phyloP scores from a whole-genome alignment of 1,140 invertebrate genomes.

The Hycleus phaleratus region DNA sequence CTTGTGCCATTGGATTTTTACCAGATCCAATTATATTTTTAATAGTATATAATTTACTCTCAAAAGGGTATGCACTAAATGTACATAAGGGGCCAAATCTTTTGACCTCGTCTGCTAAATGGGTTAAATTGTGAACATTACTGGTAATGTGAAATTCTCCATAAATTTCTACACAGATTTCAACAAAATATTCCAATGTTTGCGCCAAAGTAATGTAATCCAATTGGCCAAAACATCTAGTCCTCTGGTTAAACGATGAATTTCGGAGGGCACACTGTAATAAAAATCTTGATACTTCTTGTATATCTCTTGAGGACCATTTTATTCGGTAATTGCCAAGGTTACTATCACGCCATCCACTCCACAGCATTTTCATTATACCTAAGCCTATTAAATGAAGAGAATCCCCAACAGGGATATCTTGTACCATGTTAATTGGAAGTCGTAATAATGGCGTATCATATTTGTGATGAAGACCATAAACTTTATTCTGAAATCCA shows the following conservation, averaged over 20 bases:
- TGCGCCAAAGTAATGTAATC: slow-evolving; percentile 18
- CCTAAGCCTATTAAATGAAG: slow-evolving; percentile 28
- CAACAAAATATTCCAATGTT: slow-evolving; percentile 23
- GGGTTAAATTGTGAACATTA: slow-evolving; percentile 24
- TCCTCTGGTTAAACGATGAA: slow-evolving; percentile 23
- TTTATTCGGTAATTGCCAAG: slow-evolving; percentile 16
- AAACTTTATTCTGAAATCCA: slow-evolving; percentile 21
- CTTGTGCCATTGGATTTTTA: slow-evolving; percentile 20
- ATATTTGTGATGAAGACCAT: slow-evolving; percentile 25
- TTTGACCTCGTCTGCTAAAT: slow-evolving; percentile 20
- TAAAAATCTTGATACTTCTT: slow-evolving; percentile 9
- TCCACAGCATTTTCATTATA: slow-evolving; percentile 25
- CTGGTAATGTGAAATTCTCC: slow-evolving; percentile 25
- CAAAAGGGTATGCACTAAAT: slow-evolving; percentile 25
- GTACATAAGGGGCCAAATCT: slow-evolving; percentile 16
- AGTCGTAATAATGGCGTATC: slow-evolving; percentile 18
- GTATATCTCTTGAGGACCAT: slow-evolving; percentile 11
- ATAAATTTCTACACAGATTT: slow-evolving; percentile 16
- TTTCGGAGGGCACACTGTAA: slow-evolving; percentile 18
- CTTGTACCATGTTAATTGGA: slow-evolving; percentile 25
- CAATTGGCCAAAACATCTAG: slow-evolving; percentile 21
- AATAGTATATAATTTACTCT: slow-evolving; percentile 19
- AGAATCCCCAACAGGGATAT: slow-evolving; percentile 27
- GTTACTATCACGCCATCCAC: slow-evolving; percentile 22
- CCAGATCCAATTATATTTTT: slow-evolving; percentile 19